Base-by-base conservation (phyloP, 2,888 invertebrate genomes). In the Luffia ferchaultella region DNA sequence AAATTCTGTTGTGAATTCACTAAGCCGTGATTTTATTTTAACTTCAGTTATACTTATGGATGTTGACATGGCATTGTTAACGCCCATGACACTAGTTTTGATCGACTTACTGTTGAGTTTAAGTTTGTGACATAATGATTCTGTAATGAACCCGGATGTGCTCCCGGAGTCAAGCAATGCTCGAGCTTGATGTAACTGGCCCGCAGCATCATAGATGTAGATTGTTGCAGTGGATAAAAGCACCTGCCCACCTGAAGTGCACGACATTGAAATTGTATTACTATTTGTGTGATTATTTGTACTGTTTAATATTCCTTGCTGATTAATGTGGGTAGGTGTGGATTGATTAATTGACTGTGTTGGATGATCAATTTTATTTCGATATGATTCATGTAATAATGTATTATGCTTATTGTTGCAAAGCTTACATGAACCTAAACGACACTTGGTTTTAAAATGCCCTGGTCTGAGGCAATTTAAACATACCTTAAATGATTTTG, bases 341-440 rank as follows among this genome's bases (percentile, higher is more conserved):
- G n/a, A n/a, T n/a, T n/a, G n/a, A n/a, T n/a, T n/a, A n/a, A n/a
- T n/a, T n/a, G n/a, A n/a, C n/a, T n/a, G n/a, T n/a, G n/a, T n/a
- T n/a, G n/a, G n/a, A n/a, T n/a, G n/a, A n/a, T n/a, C n/a, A n/a
- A n/a, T n/a, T n/a, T n/a, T n/a, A n/a, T n/a, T n/a, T n/a, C 15
- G 7, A 9, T 9, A 9, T 40, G 5, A 7, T 40, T 17, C 30
- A 18, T 50, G 50, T 18, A 42, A 15, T 12, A 46, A 15, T 16
- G 46, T 46, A 16, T 50, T 50, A n/a, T 45, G 41, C 17, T 50
- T 53, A 2, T 48, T 15, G 20, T 52, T 54, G 19, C 60, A 62
- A 45, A 55, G 54, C 42, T 54, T 57, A 42, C 59, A 62, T 44
- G 49, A 54, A 2, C 52, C 42, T 5, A 57, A 19, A 3, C 20